These are phyloP conservation scores for Eilema caniola DNA, from an alignment of 2,888 invertebrate species.

Conservation along the genomic window DNA sequence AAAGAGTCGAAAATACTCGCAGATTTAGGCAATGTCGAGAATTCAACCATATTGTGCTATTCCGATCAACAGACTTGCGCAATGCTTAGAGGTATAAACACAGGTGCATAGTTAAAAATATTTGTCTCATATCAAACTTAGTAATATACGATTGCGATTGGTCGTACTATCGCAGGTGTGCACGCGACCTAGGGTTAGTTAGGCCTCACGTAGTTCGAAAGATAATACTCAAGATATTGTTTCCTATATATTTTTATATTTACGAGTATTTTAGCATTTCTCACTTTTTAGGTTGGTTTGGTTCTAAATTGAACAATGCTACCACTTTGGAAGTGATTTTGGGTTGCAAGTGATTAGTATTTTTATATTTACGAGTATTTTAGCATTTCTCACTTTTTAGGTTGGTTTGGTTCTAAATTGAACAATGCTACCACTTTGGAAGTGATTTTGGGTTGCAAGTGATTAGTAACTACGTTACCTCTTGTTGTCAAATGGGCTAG, in stretches of 20 bases:
- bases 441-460: no score
- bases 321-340: no score
- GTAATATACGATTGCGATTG: slow-evolving; percentile 13
- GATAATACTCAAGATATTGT: slow-evolving; percentile 69
- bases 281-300: slow-evolving; percentile 44
- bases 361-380: slow-evolving; percentile 55
- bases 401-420: slow-evolving; percentile 44
- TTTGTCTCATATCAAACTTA: background rate
- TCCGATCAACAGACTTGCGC: background rate
- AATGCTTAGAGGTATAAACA: background rate
- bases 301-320: slow-evolving; percentile 44
- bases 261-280: slow-evolving; percentile 52
- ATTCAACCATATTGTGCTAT: background rate
- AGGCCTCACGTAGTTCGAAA: slow-evolving; percentile 43
- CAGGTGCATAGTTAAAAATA: background rate
- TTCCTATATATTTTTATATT: slow-evolving; percentile 67
- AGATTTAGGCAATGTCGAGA: background rate
- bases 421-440: no score
- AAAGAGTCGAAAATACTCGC: background rate
- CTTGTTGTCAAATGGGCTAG: no score
- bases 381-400: slow-evolving; percentile 50
- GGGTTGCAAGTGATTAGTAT: no score
- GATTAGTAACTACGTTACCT: no score
- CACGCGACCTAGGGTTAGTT: slow-evolving; percentile 21
- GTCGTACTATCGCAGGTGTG: slow-evolving; percentile 29